These are phyloP conservation scores for Dryobotodes eremita DNA, from an alignment of 2,888 invertebrate genomes.

Conservation along the genomic window DNA sequence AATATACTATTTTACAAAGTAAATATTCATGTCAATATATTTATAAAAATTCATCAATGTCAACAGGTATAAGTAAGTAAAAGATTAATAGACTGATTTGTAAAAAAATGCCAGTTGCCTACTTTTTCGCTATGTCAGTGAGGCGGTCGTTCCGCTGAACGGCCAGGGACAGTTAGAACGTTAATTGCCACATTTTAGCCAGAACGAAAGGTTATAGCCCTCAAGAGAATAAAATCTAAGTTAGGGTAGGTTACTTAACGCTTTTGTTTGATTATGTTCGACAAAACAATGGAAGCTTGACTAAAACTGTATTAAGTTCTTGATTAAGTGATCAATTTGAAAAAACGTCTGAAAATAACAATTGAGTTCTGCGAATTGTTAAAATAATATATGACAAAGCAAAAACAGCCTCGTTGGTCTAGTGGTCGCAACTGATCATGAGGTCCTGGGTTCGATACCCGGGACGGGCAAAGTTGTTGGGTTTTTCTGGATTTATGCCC, in stretches of 20 bases:
- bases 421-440: too few relatives aligned
- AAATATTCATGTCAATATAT: too few relatives aligned
- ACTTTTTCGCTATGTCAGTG: constrained; percentile 6
- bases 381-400: not conserved
- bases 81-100: not conserved
- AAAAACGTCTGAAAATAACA: not conserved
- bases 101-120: not conserved
- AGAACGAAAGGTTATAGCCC: constrained; percentile 64
- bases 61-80: too few relatives aligned
- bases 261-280: constrained; percentile 2
- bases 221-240: constrained; percentile 59
- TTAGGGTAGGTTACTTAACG: constrained; percentile 40
- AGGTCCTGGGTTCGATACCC: too few relatives aligned
- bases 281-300: constrained; percentile 11
- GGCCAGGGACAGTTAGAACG: constrained; percentile 65
- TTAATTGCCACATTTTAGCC: constrained; percentile 75
- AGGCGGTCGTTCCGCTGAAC: constrained; percentile 61
- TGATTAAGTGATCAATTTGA: not conserved
- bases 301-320: not conserved
- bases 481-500: too few relatives aligned
- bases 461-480: too few relatives aligned
- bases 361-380: not conserved
- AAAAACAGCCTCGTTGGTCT: not conserved
- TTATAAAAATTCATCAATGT: too few relatives aligned
- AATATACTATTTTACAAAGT: too few relatives aligned